A percentile compares a stretch with the other conserved stretches of the same genome.
Evolutionary conservation across 2,113 vertebrate species (phyloP).

Genomic region (Lamprotornis superbus): DNA sequence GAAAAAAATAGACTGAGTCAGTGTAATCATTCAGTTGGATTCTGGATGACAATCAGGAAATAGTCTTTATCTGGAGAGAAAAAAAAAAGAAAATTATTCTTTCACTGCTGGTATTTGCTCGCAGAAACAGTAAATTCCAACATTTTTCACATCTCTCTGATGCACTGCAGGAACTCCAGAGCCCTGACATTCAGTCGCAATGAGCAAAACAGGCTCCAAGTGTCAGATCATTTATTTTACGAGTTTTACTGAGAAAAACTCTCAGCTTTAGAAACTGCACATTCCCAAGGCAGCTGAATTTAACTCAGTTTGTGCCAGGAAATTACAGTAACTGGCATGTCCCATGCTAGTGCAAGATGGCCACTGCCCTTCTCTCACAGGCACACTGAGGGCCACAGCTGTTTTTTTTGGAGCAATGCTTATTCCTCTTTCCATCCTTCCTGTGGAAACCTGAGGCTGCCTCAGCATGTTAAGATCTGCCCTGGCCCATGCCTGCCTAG

Average conservation of each 20-base stretch:
- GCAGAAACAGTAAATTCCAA: not conserved
- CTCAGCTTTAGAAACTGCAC: not conserved
- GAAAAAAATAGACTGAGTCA: not conserved
- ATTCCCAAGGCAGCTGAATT: not conserved
- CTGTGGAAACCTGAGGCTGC: not conserved
- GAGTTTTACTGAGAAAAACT: not conserved
- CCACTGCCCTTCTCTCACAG: not conserved
- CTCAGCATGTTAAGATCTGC: not conserved
- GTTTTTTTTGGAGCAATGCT: not conserved
- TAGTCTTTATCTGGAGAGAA: conserved; percentile 91
- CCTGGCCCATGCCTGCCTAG: not conserved
- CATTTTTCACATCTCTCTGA: not conserved
- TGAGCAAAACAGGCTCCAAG: not conserved
- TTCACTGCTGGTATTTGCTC: not conserved
- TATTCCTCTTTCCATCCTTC: not conserved
- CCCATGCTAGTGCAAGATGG: too few species aligned
- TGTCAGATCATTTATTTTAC: not conserved
- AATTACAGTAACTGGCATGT: not conserved
- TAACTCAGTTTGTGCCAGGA: not conserved
- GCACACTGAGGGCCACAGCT: not conserved
- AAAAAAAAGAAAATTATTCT: conserved; percentile 2
- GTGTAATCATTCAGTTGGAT: conserved; percentile 81
- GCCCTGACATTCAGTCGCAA: not conserved
- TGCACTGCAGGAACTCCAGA: not conserved
- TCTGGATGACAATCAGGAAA: conserved; percentile 96